Evolutionary conservation across 2,888 invertebrate species (phyloP).

Genomic region (Bombyx huttoni): DNA sequence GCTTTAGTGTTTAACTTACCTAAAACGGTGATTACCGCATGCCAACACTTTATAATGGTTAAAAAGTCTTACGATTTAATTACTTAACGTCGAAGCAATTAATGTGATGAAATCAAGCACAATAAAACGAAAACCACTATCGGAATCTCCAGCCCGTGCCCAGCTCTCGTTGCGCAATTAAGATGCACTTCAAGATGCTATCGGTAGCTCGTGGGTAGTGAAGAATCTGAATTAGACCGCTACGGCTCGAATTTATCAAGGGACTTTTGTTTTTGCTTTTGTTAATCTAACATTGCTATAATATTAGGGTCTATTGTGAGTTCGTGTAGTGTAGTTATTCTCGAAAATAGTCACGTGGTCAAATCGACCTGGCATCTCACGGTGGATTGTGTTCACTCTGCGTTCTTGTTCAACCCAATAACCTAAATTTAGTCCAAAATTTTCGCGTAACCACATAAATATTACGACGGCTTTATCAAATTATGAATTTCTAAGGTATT

Average conservation of each 20-base stretch:
- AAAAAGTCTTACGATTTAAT: constrained; percentile 1
- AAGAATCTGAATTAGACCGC: background rate
- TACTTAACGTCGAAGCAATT: constrained; percentile 4
- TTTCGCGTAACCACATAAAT: too few relatives aligned
- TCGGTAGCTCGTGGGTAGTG: constrained; percentile 10
- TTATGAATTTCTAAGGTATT: too few relatives aligned
- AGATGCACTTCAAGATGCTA: constrained; percentile 35
- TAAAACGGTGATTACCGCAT: background rate
- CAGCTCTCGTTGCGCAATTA: constrained; percentile 35
- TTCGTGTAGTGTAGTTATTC: too few relatives aligned
- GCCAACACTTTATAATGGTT: background rate
- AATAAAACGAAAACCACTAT: constrained; percentile 19
- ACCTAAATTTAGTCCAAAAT: too few relatives aligned
- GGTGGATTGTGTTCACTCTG: too few relatives aligned
- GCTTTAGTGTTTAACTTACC: background rate
- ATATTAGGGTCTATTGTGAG: too few relatives aligned
- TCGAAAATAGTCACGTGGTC: too few relatives aligned
- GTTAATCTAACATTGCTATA: too few relatives aligned
- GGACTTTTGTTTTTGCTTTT: too few relatives aligned
- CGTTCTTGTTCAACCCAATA: too few relatives aligned
- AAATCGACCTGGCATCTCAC: too few relatives aligned
- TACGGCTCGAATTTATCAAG: background rate
- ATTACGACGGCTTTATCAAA: too few relatives aligned
- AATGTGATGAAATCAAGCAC: constrained; percentile 7
- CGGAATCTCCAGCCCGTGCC: constrained; percentile 11